These are phyloP conservation scores for Drosophila eugracilis DNA, from an alignment of 1,140 invertebrate species.

Conservation along the genomic window DNA sequence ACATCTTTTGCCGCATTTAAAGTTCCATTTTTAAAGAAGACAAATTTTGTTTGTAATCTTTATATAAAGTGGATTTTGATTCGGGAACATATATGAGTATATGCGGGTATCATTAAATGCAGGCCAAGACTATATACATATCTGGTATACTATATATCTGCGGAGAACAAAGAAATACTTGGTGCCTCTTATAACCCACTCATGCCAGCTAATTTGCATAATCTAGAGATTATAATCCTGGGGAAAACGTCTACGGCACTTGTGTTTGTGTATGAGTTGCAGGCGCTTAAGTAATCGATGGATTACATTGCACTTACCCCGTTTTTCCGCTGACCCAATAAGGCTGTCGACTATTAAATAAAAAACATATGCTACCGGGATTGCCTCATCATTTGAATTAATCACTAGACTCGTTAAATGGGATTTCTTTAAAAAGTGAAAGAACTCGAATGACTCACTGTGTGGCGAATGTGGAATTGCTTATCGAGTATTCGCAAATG, in stretches of 20 bases:
- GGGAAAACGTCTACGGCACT: constrained; percentile 31
- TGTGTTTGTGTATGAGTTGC: constrained; percentile 16
- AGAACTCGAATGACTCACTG: constrained; percentile 3
- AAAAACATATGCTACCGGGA: constrained; percentile 12
- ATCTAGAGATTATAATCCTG: constrained; percentile 59
- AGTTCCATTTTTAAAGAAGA: constrained; percentile 6
- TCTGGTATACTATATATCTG: constrained; percentile 9
- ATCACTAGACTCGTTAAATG: background rate
- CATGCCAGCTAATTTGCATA: constrained; percentile 51
- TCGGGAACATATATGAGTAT: background rate
- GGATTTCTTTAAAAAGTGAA: constrained; percentile 1
- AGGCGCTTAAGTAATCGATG: constrained; percentile 63
- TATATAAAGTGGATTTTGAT: constrained; percentile 25
- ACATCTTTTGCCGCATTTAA: constrained; percentile 37
- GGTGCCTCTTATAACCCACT: constrained; percentile 31
- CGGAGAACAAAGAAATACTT: constrained; percentile 42
- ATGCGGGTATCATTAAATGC: constrained; percentile 33
- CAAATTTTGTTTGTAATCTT: constrained; percentile 46
- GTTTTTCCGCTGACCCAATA: constrained; percentile 33
- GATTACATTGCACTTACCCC: constrained; percentile 47
- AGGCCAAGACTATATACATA: too few relatives aligned
- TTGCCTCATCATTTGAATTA: constrained; percentile 25
- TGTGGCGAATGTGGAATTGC: background rate
- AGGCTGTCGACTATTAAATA: background rate
- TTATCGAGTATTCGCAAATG: background rate